Conservation (phyloP, 1,140 invertebrate genomes). For the Ceratosolen fusciceps region DNA sequence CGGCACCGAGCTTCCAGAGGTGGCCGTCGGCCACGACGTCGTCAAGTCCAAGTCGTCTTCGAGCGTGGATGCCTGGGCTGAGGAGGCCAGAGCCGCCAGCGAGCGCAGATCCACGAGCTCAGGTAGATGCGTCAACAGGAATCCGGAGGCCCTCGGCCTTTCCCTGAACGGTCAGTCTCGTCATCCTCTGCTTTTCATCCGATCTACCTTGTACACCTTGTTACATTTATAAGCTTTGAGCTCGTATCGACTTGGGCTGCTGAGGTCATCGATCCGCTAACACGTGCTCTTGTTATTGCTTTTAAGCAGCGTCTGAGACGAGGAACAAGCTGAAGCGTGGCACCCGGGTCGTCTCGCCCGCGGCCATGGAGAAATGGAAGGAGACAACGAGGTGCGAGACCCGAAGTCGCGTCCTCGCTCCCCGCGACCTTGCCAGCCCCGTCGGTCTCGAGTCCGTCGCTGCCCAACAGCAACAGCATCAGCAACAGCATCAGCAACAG, state of each 20-base stretch:
- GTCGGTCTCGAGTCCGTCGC: slow-evolving; percentile 55
- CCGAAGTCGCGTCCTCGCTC: slow-evolving; percentile 54
- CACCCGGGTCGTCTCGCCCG: slow-evolving; percentile 57
- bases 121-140: slow-evolving; percentile 53
- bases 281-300: not conserved
- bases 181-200: not conserved
- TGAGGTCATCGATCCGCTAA: not conserved
- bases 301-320: slow-evolving; percentile 2
- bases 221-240: too few relatives aligned
- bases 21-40: slow-evolving; percentile 44
- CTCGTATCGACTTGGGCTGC: too few relatives aligned
- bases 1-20: not conserved
- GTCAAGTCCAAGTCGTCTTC: slow-evolving; percentile 63
- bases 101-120: slow-evolving; percentile 56
- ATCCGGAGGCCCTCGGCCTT: not conserved
- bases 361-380: slow-evolving; percentile 61
- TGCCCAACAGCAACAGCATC: slow-evolving; percentile 26
- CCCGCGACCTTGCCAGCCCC: slow-evolving; percentile 56
- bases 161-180: slow-evolving; percentile 7
- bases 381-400: slow-evolving; percentile 56
- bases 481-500: not conserved
- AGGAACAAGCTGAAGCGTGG: slow-evolving; percentile 41
- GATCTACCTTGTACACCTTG: not conserved
- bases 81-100: slow-evolving; percentile 53
- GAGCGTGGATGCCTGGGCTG: slow-evolving; percentile 62